Base-by-base conservation (phyloP, 1,140 invertebrate genomes). In the Mycetomoellerius zeteki region DNA sequence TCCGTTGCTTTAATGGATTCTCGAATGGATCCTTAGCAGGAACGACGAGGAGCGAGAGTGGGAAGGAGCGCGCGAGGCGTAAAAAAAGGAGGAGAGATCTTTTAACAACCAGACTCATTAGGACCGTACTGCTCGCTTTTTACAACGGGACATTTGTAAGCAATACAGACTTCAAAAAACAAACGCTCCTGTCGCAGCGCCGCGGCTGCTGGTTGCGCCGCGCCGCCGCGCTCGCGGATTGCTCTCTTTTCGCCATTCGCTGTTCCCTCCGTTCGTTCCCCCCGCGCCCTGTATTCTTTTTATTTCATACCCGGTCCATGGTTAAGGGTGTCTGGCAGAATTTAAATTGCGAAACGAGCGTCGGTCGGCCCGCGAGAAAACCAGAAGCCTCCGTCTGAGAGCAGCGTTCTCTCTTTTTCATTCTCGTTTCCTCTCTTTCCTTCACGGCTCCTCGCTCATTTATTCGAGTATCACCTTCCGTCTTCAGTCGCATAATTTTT, bases 101-200 rank as follows among this genome's bases (percentile, higher is more conserved):
- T 94, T 95, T 95, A 95, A 95, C 95, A 95, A 94, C 94, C 95
- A 94, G 94, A 95, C 95, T 95, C 95, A 95, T 95, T 95, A 95
- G 94, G 93, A 90, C 89, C 89, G 90, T 91, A 89, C 86, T 92
- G 92, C 84, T 94, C 87, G 90, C 90, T 95, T 95, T 94, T 95
- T 95, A 94, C 94, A 94, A 92, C 93, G 93, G 91, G 92, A 95
- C 95, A 95, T 95, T 95, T 95, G 95, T 95, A 95, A 95, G 95
- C 95, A 95, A 95, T 95, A 95, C 93, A 93, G 93, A 94, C 94
- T 94, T 95, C 92, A 93, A 95, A 95, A 95, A 95, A 95, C 94
- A 92, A 95, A 95, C 93, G 93, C 91, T 93, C 88, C 87, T 92
- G 92, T 93, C 93, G 91, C 86, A 88, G 71, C 80, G 69, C 37